A percentile compares a stretch with the other conserved stretches of the same genome.
Evolutionary conservation across 2,113 vertebrate species (phyloP).

Genomic region (Nannobrachium achirus): DNA sequence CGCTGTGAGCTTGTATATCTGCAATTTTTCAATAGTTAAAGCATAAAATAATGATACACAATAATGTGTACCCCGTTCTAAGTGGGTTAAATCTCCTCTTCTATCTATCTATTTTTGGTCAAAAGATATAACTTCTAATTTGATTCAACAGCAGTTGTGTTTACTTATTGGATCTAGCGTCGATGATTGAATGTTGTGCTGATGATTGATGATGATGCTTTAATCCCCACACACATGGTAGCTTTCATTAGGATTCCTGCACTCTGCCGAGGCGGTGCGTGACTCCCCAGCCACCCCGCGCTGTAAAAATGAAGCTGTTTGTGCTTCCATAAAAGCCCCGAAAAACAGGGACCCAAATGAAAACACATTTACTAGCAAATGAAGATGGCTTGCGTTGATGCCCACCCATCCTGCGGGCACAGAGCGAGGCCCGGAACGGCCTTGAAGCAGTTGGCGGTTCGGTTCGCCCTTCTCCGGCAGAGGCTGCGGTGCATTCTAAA

Average conservation of each 20-base stretch:
- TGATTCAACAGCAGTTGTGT: constrained; percentile 28
- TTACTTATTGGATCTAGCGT: constrained; percentile 11
- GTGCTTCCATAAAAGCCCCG: constrained; percentile 41
- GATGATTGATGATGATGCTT: constrained; percentile 33
- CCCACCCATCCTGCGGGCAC: constrained; percentile 53
- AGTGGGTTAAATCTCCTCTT: too few relatives aligned
- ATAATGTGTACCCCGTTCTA: too few relatives aligned
- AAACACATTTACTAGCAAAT: constrained; percentile 59
- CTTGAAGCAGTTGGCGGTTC: constrained; percentile 38
- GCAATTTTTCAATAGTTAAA: too few relatives aligned
- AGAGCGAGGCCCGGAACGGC: constrained; percentile 33
- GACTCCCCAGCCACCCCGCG: constrained; percentile 18
- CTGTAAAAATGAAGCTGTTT: constrained; percentile 47
- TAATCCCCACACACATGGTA: background rate
- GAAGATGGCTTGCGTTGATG: constrained; percentile 62
- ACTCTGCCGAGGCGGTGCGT: constrained; percentile 1
- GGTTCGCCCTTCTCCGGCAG: constrained; percentile 33
- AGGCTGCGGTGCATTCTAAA: constrained; percentile 65
- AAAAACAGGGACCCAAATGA: constrained; percentile 57
- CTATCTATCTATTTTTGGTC: constrained; percentile 31
- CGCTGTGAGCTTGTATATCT: too few relatives aligned
- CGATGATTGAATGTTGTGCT: constrained; percentile 3
- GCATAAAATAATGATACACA: too few relatives aligned
- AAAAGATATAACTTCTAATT: constrained; percentile 18
- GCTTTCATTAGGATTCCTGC: constrained; percentile 31